These are phyloP conservation scores for Bubo scandiacus DNA, from an alignment of 2,113 vertebrate species.

Conservation along the genomic window DNA sequence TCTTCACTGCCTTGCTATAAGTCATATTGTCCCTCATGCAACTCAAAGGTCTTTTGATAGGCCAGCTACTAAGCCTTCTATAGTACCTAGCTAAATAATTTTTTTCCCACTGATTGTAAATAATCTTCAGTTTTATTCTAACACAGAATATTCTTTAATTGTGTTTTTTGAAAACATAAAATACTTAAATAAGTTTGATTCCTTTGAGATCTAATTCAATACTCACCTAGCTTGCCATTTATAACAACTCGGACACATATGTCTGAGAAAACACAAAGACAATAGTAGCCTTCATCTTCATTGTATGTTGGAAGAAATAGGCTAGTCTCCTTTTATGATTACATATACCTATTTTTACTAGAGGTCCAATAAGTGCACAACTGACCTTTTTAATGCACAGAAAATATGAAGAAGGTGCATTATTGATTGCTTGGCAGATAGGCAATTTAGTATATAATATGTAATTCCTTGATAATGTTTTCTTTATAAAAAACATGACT, in stretches of 20 bases:
- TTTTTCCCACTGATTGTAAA: not conserved
- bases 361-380: not conserved
- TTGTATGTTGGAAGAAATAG: not conserved
- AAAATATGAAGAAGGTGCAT: not conserved
- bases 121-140: not conserved
- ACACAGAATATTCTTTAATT: not conserved
- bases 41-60: not conserved
- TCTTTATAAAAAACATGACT: not conserved
- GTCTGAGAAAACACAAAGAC: not conserved
- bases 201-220: not conserved
- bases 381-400: not conserved
- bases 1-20: not conserved
- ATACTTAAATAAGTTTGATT: not conserved
- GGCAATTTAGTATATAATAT: not conserved
- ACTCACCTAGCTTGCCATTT: not conserved
- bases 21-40: not conserved
- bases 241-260: not conserved
- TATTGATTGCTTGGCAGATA: not conserved
- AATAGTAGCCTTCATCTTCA: not conserved
- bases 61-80: not conserved
- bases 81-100: not conserved
- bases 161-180: not conserved
- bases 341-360: not conserved
- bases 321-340: not conserved
- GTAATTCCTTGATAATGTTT: not conserved